phyloP scores from a whole-genome alignment of 2,888 invertebrate genomes.

The Drosophila paramelanica region DNA sequence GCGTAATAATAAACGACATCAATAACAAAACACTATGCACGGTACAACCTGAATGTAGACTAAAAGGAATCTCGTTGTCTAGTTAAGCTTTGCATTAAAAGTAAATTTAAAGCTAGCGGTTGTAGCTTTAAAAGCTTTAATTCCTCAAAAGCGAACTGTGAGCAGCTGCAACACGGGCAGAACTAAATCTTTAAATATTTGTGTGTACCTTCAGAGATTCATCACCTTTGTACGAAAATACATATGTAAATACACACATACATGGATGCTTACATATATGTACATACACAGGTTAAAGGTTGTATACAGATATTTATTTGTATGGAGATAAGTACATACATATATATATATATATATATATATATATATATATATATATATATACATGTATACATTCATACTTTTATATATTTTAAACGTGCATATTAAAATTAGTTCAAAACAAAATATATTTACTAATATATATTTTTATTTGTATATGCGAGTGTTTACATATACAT shows the following conservation, averaged over 20 bases:
- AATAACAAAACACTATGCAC: constrained; percentile 20
- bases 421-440: background rate
- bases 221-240: constrained; percentile 10
- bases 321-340: background rate
- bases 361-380: background rate
- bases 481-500: background rate
- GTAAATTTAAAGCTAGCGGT: constrained; percentile 42
- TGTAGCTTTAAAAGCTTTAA: constrained; percentile 56
- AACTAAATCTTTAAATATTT: constrained; percentile 31
- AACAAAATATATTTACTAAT: too few species aligned
- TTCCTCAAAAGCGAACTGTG: constrained; percentile 31
- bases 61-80: constrained; percentile 46
- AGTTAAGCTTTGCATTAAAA: constrained; percentile 45
- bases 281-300: background rate
- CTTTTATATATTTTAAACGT: background rate
- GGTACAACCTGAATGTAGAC: constrained; percentile 34
- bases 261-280: constrained; percentile 1
- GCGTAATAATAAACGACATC: constrained; percentile 2
- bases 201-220: constrained; percentile 17
- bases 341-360: background rate
- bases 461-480: background rate
- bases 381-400: too few species aligned
- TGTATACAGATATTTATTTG: background rate
- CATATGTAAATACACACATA: background rate
- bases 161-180: constrained; percentile 23